Base-by-base conservation (phyloP, 2,113 vertebrate genomes). In the Oreotrochilus melanogaster region DNA sequence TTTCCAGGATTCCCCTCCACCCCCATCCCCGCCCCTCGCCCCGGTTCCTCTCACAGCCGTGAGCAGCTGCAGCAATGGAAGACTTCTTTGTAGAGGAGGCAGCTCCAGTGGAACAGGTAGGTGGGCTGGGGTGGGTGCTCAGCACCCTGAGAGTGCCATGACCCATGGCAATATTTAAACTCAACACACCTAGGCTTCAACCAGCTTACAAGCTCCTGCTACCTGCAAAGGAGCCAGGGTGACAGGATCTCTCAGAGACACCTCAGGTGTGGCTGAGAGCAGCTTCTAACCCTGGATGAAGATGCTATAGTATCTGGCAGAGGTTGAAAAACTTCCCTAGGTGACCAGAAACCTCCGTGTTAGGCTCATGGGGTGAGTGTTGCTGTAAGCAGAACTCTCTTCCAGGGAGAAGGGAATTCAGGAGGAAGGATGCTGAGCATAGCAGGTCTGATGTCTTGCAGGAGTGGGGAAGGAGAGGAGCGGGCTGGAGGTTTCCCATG, bases 21-120 rank as follows among this genome's bases (percentile, higher is more conserved):
- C 96, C 92, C 95, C 73, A 39, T 97, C 95, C 91, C 96, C 96
- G 96, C 96, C 96, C 96, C 96, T 95, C 73, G 96, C 82, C 96
- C 96, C 96, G 92, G 84, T 80, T 78, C 86, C 91, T 91, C 0
- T 4, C 91, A 75, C 89, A 94, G 89, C 79, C 84, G 39, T 70
- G 78, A 95, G 91, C 78, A 62, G 90, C 96, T 89, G 78, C 81
- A 74, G 86, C 80, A 22, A 92, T 92, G 93, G 95, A 95, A 66
- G 81, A 96, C 24, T 91, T 97, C 94, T 89, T 89, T 94, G 94
- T 86, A 48, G 87, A 96, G 82, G 95, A 96, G 51, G 45, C 53
- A 70, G 85, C 75, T 93, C 78, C 92, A 85, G 85, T 83, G 60
- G 54, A 95, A 80, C 70, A 78, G 95, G 96, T 88, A 94, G 91